Base-by-base conservation (phyloP, 2,113 vertebrate species). In the Motacilla tschutschensis region DNA sequence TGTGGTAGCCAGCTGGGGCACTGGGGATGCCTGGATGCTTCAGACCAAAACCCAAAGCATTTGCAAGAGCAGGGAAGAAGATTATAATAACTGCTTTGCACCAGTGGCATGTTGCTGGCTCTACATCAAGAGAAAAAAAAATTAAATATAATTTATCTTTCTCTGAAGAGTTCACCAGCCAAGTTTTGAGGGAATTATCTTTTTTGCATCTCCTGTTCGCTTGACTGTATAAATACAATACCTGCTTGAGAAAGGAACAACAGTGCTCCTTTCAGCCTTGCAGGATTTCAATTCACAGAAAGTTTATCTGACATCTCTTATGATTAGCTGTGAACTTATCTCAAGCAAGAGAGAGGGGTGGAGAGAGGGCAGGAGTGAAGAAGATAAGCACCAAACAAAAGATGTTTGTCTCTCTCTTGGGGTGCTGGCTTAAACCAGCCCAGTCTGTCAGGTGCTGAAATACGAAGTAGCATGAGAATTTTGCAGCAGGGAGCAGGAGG, bases 81-180 rank as follows among this genome's bases (percentile, higher is more conserved):
- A 51, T 65, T 69, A 57, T 60, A 72, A 79, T 46, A 76, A 51
- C 36, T 82, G 43, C 51, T 84, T 81, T 93, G 53, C 83, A 89
- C 48, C 14, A 84, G 35, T 75, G 73, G 12, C 69, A 89, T 4
- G 14, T 76, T 82, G 31, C 55, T 94, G 94, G 93, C 91, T 83
- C 74, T 60, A 81, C 78, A 92, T 94, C 87, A 95, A 94, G 88
- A 76, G 67, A 41, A 83, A 92, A 93, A 51, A 93, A 87, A 78
- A 87, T 58, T 83, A 94, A 94, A 83, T 89, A 94, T 85, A 5
- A 95, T 95, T 94, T 93, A 73, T 94, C 94, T 91, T 91, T 92
- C 94, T 81, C 63, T 89, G 41, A 31, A 57, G 60, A 86, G 77
- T 79, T 88, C 91, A 82, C 4, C 1, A 71, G 93, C 92, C 93